These are phyloP conservation scores for Enteromius paludinosus DNA, from an alignment of 2,797 vertebrate species.

Conservation along the genomic window DNA sequence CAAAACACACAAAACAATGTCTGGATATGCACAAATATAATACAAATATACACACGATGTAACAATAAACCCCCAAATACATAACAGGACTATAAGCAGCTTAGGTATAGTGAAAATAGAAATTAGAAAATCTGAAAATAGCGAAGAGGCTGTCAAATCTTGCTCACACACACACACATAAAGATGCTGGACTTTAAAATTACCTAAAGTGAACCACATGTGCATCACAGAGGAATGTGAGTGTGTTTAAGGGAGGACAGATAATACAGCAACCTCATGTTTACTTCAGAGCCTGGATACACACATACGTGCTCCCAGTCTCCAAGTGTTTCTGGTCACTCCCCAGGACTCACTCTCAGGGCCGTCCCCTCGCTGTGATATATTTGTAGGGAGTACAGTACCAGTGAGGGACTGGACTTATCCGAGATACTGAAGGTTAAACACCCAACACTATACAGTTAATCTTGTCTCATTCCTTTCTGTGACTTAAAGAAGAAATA, in stretches of 20 bases:
- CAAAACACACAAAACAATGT: constrained; percentile 42
- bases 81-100: background rate
- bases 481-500: background rate
- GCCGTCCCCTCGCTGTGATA: constrained; percentile 14
- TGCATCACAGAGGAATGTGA: background rate
- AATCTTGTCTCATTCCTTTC: background rate
- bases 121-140: too few species aligned
- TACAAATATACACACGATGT: background rate
- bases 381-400: constrained; percentile 35
- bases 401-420: constrained; percentile 23
- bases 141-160: background rate
- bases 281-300: constrained; percentile 18
- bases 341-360: constrained; percentile 5
- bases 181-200: background rate
- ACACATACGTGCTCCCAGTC: background rate
- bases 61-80: background rate
- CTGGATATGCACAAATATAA: background rate
- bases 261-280: constrained; percentile 28
- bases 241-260: constrained; percentile 21
- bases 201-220: background rate
- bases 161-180: background rate
- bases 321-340: constrained; percentile 14
- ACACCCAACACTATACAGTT: background rate
- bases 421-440: background rate
- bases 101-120: too few species aligned